These are phyloP conservation scores for Liolophura sinensis DNA, from an alignment of 1,140 invertebrate species.

Conservation along the genomic window DNA sequence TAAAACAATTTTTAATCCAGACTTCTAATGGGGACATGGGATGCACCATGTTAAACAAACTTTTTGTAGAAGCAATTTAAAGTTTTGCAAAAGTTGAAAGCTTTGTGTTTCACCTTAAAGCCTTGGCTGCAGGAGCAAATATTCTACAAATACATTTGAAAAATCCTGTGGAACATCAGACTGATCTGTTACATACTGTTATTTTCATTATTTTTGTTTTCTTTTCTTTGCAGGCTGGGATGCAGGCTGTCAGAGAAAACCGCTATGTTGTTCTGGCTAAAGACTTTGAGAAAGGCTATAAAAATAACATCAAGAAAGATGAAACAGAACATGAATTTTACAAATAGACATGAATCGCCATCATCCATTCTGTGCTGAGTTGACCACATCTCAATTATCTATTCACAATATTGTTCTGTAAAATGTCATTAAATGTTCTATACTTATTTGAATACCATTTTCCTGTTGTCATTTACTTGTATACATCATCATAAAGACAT, in stretches of 20 bases:
- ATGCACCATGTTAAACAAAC: too few relatives aligned
- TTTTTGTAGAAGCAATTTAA: background rate
- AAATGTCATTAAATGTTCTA: too few relatives aligned
- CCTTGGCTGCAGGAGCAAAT: background rate
- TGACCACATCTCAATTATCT: too few relatives aligned
- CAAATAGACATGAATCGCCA: constrained; percentile 71
- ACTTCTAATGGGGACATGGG: too few relatives aligned
- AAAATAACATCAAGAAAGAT: constrained; percentile 99
- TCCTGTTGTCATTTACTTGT: too few relatives aligned
- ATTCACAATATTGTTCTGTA: too few relatives aligned
- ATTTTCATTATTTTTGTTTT: constrained; percentile 9
- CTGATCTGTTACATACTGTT: background rate
- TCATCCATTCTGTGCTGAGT: background rate
- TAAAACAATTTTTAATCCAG: too few relatives aligned
- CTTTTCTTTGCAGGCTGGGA: constrained; percentile 68
- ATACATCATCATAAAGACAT: too few relatives aligned
- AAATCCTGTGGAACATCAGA: background rate
- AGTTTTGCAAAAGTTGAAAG: background rate
- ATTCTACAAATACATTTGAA: background rate
- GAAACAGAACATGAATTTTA: constrained; percentile 99
- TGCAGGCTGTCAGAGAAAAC: constrained; percentile 98
- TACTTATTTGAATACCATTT: too few relatives aligned
- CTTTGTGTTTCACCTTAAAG: background rate
- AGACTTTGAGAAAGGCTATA: constrained; percentile 99
- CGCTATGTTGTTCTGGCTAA: constrained; percentile 97